Conservation (phyloP, 2,888 invertebrate species). For the Seira musarum region DNA sequence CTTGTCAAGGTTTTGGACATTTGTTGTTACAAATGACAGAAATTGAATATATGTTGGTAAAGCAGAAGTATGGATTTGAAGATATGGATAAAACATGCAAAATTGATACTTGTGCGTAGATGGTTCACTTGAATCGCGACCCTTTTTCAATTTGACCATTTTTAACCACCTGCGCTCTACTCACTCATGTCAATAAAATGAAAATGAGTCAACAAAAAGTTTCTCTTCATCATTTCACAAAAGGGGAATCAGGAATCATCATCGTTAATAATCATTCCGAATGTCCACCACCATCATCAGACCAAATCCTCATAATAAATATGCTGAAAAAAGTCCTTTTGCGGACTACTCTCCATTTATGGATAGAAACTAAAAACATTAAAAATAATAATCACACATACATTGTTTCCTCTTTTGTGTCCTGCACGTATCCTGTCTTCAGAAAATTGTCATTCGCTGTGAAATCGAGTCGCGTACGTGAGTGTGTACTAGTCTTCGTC, state of each 20-base stretch:
- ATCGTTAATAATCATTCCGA: constrained; percentile 35
- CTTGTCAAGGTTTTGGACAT: neutral
- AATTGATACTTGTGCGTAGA: too few species aligned
- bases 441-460: neutral
- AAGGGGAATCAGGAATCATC: constrained; percentile 21
- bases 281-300: constrained; percentile 26
- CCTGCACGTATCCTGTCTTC: neutral
- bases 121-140: too few species aligned
- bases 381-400: constrained; percentile 37
- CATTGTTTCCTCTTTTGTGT: constrained; percentile 17
- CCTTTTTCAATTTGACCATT: too few species aligned
- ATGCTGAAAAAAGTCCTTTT: constrained; percentile 31
- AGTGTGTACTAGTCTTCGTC: neutral
- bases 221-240: constrained; percentile 8
- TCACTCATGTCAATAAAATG: too few species aligned
- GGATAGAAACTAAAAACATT: constrained; percentile 44
- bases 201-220: too few species aligned
- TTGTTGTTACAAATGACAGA: neutral
- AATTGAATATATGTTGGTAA: neutral
- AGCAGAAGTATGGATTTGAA: too few species aligned
- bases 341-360: constrained; percentile 43
- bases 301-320: constrained; percentile 2
- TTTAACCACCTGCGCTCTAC: neutral
- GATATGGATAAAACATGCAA: too few species aligned
- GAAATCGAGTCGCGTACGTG: neutral